phyloP scores from a whole-genome alignment of 2,797 vertebrate species.

The Fistularia commersonii region DNA sequence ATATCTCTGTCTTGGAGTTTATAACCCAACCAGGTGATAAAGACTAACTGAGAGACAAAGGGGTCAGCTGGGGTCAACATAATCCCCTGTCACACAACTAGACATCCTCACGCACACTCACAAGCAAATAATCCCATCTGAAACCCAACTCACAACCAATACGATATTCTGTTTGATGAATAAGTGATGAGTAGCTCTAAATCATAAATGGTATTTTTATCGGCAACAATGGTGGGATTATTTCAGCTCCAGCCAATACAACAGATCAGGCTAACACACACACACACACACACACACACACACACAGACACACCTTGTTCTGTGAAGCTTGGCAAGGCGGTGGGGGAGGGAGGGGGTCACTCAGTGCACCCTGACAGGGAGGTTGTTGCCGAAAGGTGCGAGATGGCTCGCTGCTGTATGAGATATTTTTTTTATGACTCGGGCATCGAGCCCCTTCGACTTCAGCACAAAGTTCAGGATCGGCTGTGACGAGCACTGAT shows the following conservation, averaged over 20 bases:
- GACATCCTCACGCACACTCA: conserved; percentile 16
- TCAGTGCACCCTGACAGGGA: conserved; percentile 13
- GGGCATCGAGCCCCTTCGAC: conserved; percentile 5
- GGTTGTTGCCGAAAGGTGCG: conserved; percentile 53
- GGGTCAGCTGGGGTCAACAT: conserved; percentile 32
- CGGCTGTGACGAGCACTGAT: too few relatives aligned
- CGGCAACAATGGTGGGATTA: conserved; percentile 37
- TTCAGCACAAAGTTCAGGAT: too few relatives aligned
- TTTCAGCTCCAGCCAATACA: conserved; percentile 1
- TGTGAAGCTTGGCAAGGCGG: too few relatives aligned
- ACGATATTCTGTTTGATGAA: conserved; percentile 47
- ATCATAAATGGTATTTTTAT: conserved; percentile 68
- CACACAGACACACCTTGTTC: too few relatives aligned
- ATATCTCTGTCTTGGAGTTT: conserved; percentile 1
- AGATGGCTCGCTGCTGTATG: conserved; percentile 30
- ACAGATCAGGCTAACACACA: neutral
- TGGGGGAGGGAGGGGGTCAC: conserved; percentile 23
- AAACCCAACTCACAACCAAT: conserved; percentile 29
- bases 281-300: neutral
- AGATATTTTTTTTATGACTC: conserved; percentile 34
- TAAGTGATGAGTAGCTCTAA: conserved; percentile 58
- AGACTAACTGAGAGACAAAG: conserved; percentile 9
- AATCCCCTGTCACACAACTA: conserved; percentile 5
- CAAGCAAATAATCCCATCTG: conserved; percentile 27
- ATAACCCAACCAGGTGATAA: neutral